These are phyloP conservation scores for Parasteatoda tepidariorum DNA, from an alignment of 1,140 invertebrate species.

Conservation along the genomic window DNA sequence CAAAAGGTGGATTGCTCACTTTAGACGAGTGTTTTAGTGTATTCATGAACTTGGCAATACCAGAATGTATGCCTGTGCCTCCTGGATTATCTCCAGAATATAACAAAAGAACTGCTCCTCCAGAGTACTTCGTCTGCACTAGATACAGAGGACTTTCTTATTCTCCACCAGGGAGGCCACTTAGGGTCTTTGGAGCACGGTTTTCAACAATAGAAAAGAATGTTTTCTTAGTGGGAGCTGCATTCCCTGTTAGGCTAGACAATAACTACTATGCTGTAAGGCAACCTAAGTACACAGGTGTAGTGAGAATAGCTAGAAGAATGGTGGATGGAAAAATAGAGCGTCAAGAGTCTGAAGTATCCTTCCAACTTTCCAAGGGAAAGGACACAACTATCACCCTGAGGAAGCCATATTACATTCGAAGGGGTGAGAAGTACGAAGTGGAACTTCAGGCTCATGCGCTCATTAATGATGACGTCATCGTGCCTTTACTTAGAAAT, in stretches of 20 bases:
- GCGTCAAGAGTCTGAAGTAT: slow-evolving; percentile 47
- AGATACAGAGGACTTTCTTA: slow-evolving; percentile 64
- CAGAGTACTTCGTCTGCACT: slow-evolving; percentile 64
- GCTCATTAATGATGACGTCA: slow-evolving; percentile 45
- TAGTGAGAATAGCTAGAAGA: slow-evolving; percentile 60
- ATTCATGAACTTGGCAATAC: slow-evolving; percentile 65
- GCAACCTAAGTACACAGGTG: slow-evolving; percentile 63
- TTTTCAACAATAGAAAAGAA: slow-evolving; percentile 62
- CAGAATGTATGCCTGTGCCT: slow-evolving; percentile 62
- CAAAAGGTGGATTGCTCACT: slow-evolving; percentile 60
- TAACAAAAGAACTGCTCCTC: slow-evolving; percentile 43
- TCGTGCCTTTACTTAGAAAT: slow-evolving; percentile 49
- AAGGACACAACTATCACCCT: slow-evolving; percentile 64
- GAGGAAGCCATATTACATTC: slow-evolving; percentile 63
- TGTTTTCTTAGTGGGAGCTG: slow-evolving; percentile 64
- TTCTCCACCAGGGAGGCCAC: slow-evolving; percentile 35
- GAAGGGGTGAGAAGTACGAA: slow-evolving; percentile 60
- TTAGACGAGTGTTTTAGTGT: slow-evolving; percentile 64
- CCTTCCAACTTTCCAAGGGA: slow-evolving; percentile 62
- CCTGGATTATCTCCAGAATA: slow-evolving; percentile 42
- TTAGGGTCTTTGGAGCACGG: slow-evolving; percentile 36
- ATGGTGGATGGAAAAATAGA: slow-evolving; percentile 42
- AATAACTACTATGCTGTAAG: slow-evolving; percentile 63
- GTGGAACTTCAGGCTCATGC: slow-evolving; percentile 53
- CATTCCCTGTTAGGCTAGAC: slow-evolving; percentile 64